These are phyloP conservation scores for Champsocephalus gunnari DNA, from an alignment of 2,797 vertebrate species.

Conservation along the genomic window DNA sequence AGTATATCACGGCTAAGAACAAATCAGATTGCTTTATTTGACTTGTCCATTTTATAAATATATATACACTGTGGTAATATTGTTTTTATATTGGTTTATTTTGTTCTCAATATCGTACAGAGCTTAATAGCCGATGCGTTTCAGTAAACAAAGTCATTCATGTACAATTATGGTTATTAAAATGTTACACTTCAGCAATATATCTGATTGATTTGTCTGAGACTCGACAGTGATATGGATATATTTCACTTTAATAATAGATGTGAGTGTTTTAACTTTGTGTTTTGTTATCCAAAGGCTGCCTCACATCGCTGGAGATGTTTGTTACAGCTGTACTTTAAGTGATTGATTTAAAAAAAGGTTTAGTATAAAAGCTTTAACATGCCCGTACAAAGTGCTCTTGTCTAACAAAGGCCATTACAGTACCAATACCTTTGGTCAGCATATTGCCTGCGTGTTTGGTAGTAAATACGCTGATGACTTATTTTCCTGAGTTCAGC, in stretches of 20 bases:
- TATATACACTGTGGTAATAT: not conserved
- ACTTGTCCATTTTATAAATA: too few species aligned
- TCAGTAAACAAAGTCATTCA: not conserved
- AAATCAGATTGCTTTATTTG: too few species aligned
- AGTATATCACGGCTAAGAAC: too few species aligned
- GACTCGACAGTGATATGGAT: not conserved
- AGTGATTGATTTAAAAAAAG: slow-evolving; percentile 24
- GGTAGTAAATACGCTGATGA: slow-evolving; percentile 28
- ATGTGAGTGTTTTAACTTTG: not conserved
- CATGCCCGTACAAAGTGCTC: slow-evolving; percentile 13
- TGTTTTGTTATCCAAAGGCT: slow-evolving; percentile 5
- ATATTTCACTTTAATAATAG: slow-evolving; percentile 14
- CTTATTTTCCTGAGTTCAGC: slow-evolving; percentile 24
- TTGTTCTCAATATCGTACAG: not conserved
- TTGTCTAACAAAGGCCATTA: slow-evolving; percentile 33
- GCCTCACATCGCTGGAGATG: not conserved
- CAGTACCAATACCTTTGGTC: slow-evolving; percentile 21
- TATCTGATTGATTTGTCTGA: slow-evolving; percentile 14
- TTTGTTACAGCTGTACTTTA: not conserved
- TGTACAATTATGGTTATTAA: slow-evolving; percentile 8
- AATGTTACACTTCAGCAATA: slow-evolving; percentile 8
- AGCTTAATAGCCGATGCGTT: not conserved
- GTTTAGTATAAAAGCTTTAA: slow-evolving; percentile 15
- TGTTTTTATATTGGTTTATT: not conserved
- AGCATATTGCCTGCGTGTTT: slow-evolving; percentile 14